These are phyloP conservation scores for Pegea sp. DNA, from an alignment of 23 tunicate genomes.

Conservation along the genomic window DNA sequence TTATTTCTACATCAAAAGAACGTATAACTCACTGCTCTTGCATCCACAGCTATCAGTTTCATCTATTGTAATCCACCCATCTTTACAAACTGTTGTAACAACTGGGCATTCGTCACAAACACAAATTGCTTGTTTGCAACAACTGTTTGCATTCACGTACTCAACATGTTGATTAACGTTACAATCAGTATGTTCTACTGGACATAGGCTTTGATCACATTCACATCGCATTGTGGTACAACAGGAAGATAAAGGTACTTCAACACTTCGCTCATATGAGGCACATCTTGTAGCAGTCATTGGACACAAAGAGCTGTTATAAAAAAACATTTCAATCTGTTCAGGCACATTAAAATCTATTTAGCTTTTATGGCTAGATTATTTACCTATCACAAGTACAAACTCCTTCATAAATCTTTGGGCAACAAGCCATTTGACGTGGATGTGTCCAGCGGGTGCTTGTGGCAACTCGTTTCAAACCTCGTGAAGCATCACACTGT, in stretches of 20 bases:
- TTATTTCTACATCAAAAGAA: neutral
- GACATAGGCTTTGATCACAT: constrained; percentile 45
- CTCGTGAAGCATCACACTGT: constrained; percentile 27
- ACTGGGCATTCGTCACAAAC: constrained; percentile 55
- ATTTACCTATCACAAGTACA: constrained; percentile 82
- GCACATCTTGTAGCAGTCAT: constrained; percentile 33
- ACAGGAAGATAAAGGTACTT: constrained; percentile 50
- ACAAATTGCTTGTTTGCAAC: constrained; percentile 59
- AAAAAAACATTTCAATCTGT: too few relatives aligned
- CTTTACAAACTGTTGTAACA: constrained; percentile 45
- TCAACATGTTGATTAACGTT: constrained; percentile 39
- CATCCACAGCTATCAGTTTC: constrained; percentile 68
- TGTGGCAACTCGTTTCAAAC: constrained; percentile 49
- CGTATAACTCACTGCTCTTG: constrained; percentile 21
- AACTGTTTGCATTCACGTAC: constrained; percentile 23
- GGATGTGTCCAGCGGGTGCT: constrained; percentile 31
- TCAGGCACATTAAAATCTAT: neutral
- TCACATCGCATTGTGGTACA: constrained; percentile 42
- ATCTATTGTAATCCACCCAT: constrained; percentile 53
- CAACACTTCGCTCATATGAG: constrained; percentile 25
- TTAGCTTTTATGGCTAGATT: neutral
- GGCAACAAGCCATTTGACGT: constrained; percentile 48
- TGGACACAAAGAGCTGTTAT: constrained; percentile 67
- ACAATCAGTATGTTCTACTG: constrained; percentile 21
- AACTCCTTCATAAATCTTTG: constrained; percentile 44